phyloP scores from a whole-genome alignment of 2,797 vertebrate genomes.

The Macrochelys suwanniensis region DNA sequence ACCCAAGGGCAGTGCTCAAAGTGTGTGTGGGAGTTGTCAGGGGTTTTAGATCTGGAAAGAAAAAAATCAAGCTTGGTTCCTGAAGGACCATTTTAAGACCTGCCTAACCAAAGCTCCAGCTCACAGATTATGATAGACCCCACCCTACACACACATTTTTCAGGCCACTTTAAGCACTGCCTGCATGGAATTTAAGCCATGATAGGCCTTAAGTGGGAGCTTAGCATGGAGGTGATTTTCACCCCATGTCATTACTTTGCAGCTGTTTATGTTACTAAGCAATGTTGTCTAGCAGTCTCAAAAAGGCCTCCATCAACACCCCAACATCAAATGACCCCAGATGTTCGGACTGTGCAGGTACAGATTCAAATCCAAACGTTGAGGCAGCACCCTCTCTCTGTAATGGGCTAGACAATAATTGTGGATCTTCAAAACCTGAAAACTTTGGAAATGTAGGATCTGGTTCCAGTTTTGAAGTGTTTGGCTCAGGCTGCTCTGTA shows the following conservation, averaged over 20 bases:
- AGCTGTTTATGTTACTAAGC: neutral
- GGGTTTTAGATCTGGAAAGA: neutral
- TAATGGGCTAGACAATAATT: neutral
- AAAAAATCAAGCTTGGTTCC: neutral
- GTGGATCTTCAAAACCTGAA: neutral
- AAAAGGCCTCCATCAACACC: neutral
- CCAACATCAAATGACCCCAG: neutral
- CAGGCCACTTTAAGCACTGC: neutral
- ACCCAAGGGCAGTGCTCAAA: too few relatives aligned
- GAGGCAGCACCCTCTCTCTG: neutral
- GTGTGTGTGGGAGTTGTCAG: neutral
- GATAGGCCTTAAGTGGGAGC: neutral
- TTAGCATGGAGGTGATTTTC: neutral
- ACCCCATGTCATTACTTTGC: neutral
- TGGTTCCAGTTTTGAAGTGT: constrained; percentile 9
- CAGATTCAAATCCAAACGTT: neutral
- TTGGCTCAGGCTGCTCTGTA: neutral
- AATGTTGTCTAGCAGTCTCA: neutral
- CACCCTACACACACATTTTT: neutral
- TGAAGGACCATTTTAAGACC: neutral
- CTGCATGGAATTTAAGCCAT: neutral
- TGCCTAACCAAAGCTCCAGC: too few relatives aligned
- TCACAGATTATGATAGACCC: neutral
- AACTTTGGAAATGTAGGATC: neutral
- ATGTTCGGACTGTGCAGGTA: fast-evolving